Evolutionary conservation across 2,797 vertebrate genomes (phyloP), one percentile per base, ranked within the genome.

Genomic region (Lerista edwardsae): DNA sequence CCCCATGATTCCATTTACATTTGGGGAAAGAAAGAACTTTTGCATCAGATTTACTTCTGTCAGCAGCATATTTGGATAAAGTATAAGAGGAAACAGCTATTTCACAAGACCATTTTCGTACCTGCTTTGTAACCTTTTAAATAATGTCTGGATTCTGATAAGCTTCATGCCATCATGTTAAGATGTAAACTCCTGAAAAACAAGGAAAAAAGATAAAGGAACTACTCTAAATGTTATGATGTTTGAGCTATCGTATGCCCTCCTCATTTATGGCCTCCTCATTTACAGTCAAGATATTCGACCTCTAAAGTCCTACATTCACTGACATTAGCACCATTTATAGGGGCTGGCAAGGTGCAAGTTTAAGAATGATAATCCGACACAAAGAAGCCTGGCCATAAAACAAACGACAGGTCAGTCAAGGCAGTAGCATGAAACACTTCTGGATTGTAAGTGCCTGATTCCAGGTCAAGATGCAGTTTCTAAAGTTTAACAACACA

Each of bases 121-220:
- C 94, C 92, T 93, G 10, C 29, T 88, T 75, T 87, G 0, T 71
- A 92, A 90, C 77, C 65, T 80, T 75, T 62, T 86, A 90, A 80
- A 86, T 15, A 80, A 91, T 87, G 88, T 84, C 41, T 84, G 41
- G 17, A 39, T 31, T 64, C 68, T 89, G 93, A 88, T 19, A 72
- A 84, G 57, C 75, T 91, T 92, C 90, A 93, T 71, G 88, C 61
- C 79, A 82, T 92, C 91, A 95, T 3, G 90, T 93, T 89, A 87
- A 90, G 90, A 80, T 90, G 91, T 86, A 88, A 86, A 47, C 0
- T 90, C 84, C 93, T 94, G 82, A 86, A 90, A 84, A 71, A 2
- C 23, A 17, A 44, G 27, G 11, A 36, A 8, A 44, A 47, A 59
- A n/a, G 2, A 11, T 17, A 3, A 75, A 61, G n/a, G 47, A 19